Conservation (phyloP, 2,113 vertebrate genomes). For the Rana temporaria region DNA sequence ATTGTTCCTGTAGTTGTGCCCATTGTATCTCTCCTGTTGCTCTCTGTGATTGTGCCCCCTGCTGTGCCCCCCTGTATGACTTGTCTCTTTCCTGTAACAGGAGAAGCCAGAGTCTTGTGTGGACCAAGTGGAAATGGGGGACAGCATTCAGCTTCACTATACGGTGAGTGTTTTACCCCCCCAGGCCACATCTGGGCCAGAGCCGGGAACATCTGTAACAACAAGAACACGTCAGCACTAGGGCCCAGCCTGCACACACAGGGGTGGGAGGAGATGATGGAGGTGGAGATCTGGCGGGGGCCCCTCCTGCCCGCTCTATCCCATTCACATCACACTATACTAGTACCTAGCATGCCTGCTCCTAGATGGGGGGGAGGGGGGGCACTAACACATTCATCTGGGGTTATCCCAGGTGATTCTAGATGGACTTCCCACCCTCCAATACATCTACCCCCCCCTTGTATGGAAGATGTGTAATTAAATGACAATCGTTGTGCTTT, state of each 20-base stretch:
- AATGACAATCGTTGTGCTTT: too few relatives aligned
- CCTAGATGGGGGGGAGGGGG: too few relatives aligned
- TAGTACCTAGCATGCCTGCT: too few relatives aligned
- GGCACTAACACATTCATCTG: too few relatives aligned
- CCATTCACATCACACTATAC: too few relatives aligned
- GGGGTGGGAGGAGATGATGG: neutral
- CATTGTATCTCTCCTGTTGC: neutral
- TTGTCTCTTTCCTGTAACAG: constrained; percentile 61
- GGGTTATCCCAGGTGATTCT: too few relatives aligned
- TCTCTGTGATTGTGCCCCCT: neutral
- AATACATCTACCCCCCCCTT: too few relatives aligned
- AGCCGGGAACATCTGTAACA: constrained; percentile 48
- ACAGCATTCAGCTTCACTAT: constrained; percentile 91
- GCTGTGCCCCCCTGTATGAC: neutral
- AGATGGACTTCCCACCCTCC: too few relatives aligned
- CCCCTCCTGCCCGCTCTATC: too few relatives aligned
- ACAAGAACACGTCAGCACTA: constrained; percentile 89
- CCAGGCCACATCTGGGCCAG: constrained; percentile 39
- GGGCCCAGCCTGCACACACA: constrained; percentile 58
- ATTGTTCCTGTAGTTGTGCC: too few relatives aligned
- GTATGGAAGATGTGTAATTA: too few relatives aligned
- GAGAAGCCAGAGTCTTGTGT: constrained; percentile 81
- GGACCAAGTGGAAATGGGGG: constrained; percentile 79
- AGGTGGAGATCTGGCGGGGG: neutral
- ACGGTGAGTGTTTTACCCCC: constrained; percentile 79